These are phyloP conservation scores for Xestobium rufovillosum DNA, from an alignment of 2,888 invertebrate species.

Conservation along the genomic window DNA sequence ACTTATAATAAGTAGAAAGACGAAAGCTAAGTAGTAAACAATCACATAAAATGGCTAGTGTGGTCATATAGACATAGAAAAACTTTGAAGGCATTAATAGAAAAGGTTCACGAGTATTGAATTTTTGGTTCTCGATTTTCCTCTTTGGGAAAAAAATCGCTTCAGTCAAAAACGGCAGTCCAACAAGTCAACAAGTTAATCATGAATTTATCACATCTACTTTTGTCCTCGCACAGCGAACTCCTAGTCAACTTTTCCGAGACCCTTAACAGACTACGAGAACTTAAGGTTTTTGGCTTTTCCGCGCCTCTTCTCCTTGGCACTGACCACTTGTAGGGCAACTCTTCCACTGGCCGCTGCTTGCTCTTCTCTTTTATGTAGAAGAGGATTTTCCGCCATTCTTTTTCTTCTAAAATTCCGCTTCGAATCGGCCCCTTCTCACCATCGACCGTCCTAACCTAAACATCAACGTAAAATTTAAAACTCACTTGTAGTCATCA, in stretches of 20 bases:
- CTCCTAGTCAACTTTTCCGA: constrained; percentile 18
- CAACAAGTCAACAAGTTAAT: constrained; percentile 39
- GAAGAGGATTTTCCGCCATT: constrained; percentile 40
- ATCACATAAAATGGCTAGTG: constrained; percentile 16
- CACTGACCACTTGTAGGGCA: constrained; percentile 34
- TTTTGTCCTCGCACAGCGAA: constrained; percentile 22
- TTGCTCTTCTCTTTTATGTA: constrained; percentile 35
- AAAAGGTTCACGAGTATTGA: too few relatives aligned
- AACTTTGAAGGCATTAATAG: background rate
- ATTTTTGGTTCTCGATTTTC: background rate
- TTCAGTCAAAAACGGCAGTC: constrained; percentile 39
- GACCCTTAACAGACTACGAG: constrained; percentile 24
- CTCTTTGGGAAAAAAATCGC: constrained; percentile 8
- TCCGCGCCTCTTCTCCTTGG: constrained; percentile 27
- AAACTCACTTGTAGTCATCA: too few relatives aligned
- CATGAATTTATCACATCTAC: constrained; percentile 34
- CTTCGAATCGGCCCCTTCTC: constrained; percentile 45
- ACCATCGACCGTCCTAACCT: constrained; percentile 31
- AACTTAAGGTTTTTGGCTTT: constrained; percentile 30
- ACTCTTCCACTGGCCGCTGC: constrained; percentile 29
- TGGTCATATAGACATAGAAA: background rate
- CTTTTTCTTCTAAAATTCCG: constrained; percentile 48
- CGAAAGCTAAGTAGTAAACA: constrained; percentile 7
- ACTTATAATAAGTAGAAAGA: too few relatives aligned
- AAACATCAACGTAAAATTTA: too few relatives aligned